Evolutionary conservation across 2,888 invertebrate species (phyloP), one percentile per base, ranked within the genome.

Genomic region (Colostygia pectinataria): DNA sequence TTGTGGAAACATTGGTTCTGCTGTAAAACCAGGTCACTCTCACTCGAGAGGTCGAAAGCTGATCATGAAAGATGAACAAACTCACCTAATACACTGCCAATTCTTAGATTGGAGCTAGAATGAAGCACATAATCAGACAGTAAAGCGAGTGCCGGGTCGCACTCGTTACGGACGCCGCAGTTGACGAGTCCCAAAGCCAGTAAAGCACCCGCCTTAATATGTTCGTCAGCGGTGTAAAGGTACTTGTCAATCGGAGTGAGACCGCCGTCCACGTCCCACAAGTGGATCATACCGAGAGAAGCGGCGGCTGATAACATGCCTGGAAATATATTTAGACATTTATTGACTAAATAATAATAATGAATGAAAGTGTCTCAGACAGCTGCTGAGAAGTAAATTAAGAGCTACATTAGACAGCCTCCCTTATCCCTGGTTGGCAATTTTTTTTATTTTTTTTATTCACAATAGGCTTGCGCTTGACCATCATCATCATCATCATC

Each of bases 251-350:
- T 99, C 63, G 99, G 98, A 0, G 98, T 97, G 44, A 99, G 91
- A 32, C 99, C 99, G 24, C 98, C 98, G 80, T 99, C 99, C 1
- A 99, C 98, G 80, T 99, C 99, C 99, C 99, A 99, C 27, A 99
- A 87, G 60, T 98, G 93, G 48, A 99, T 95, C 68, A 99, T 92
- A 20, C 99, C 99, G 20, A 99, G 91, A 0, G 99, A 97, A 0
- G 99, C 99, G 0, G 99, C 98, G 0, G 99, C 98, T 71, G 98
- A 98, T 49, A 99, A 81, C 98, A 99, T 99, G 37, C 98, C 91
- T 91, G 60, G 5, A 20, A 20, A 20, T 15, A 15, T 5, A n/a
- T n/a, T n/a, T n/a, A n/a, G n/a, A n/a, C n/a, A n/a, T n/a, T n/a
- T n/a, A n/a, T n/a, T n/a, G n/a, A n/a, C n/a, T n/a, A n/a, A n/a